phyloP scores from a whole-genome alignment of 2,113 vertebrate species.

The Sorex araneus region DNA sequence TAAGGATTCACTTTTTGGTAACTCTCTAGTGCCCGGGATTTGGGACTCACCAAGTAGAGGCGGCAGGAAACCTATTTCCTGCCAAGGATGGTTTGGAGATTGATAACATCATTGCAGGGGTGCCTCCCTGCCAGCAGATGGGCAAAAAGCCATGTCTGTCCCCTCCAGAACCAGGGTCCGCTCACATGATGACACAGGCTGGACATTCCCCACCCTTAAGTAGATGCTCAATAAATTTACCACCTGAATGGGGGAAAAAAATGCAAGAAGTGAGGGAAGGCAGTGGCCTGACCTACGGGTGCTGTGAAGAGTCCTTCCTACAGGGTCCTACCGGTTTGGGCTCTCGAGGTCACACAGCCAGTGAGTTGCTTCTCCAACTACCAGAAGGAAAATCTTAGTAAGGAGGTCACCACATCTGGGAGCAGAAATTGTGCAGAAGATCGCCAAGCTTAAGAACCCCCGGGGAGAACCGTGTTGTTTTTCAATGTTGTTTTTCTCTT shows the following conservation, averaged over 20 bases:
- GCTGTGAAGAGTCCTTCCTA: not conserved
- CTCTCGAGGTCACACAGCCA: not conserved
- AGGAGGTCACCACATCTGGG: not conserved
- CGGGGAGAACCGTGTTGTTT: too few species aligned
- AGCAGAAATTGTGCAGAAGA: not conserved
- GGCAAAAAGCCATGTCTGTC: not conserved
- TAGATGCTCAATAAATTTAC: not conserved
- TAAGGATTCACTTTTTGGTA: not conserved
- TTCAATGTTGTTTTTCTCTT: constrained; percentile 28
- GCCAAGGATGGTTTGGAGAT: too few species aligned
- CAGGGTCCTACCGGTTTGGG: fast-evolving
- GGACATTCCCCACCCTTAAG: not conserved
- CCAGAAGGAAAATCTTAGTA: not conserved
- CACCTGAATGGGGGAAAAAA: not conserved
- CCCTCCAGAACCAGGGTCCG: too few species aligned
- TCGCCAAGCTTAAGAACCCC: not conserved
- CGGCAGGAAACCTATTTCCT: too few species aligned
- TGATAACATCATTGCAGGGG: too few species aligned
- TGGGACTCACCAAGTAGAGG: too few species aligned
- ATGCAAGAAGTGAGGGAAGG: not conserved
- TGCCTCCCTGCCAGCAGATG: not conserved
- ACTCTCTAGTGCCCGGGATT: too few species aligned
- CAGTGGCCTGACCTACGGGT: not conserved
- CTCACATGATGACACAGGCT: too few species aligned
- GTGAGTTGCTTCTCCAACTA: not conserved